Conservation (phyloP, 2,888 invertebrate genomes). For the Zeuzera pyrina region DNA sequence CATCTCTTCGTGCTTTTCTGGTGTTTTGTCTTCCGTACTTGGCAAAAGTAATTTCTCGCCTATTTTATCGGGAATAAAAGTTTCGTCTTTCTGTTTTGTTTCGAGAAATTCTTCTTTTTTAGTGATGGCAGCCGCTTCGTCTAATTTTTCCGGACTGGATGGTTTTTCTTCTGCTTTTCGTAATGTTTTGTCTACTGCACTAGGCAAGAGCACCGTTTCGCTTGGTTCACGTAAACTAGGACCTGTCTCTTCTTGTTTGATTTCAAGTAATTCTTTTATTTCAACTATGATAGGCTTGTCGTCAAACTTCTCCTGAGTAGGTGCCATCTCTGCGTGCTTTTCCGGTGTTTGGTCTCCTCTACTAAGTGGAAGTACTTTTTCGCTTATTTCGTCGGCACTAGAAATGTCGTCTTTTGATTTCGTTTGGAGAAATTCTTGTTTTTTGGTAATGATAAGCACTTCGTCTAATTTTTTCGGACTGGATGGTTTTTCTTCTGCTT, state of each 20-base stretch:
- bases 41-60: background rate
- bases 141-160: background rate
- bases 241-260: background rate
- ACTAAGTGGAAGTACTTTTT: background rate
- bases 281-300: background rate
- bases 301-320: background rate
- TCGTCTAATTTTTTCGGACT: background rate
- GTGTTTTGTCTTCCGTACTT: too few species aligned
- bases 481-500: background rate
- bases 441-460: background rate
- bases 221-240: background rate
- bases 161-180: conserved; percentile 6
- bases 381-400: background rate
- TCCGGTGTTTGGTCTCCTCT: background rate
- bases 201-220: background rate
- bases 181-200: too few species aligned
- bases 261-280: too few species aligned
- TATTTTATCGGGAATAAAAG: background rate
- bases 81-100: background rate
- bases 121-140: background rate
- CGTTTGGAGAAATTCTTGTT: background rate
- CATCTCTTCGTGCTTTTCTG: conserved; percentile 4
- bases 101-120: too few species aligned
- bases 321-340: background rate
- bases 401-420: background rate